A percentile compares a stretch with the other conserved stretches of the same genome.
Conservation (phyloP, 2,797 vertebrate species). For the Pachyuromys duprasi region DNA sequence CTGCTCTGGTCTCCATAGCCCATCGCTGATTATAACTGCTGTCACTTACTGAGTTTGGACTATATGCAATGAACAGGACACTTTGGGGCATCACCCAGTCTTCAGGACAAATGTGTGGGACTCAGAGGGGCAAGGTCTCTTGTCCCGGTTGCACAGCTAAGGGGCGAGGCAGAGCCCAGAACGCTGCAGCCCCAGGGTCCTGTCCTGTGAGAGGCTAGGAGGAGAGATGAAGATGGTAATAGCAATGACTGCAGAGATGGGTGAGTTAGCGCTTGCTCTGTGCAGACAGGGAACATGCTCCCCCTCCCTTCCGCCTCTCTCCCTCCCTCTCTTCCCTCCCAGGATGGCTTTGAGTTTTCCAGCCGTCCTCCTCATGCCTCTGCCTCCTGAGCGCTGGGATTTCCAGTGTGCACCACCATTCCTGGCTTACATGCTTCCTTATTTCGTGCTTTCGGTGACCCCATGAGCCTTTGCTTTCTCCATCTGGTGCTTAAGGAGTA, state of each 20-base stretch:
- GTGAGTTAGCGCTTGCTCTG: not conserved
- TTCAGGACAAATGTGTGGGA: not conserved
- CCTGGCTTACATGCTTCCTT: not conserved
- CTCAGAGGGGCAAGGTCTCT: not conserved
- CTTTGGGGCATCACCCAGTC: not conserved
- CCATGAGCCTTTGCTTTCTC: not conserved
- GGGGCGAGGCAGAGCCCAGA: not conserved
- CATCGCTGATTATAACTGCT: not conserved
- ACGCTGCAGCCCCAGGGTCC: not conserved
- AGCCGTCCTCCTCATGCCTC: not conserved
- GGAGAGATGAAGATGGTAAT: fast-evolving
- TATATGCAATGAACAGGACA: not conserved
- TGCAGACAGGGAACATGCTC: not conserved
- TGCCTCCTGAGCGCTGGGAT: not conserved
- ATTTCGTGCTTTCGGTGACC: not conserved
- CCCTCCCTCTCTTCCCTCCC: not conserved
- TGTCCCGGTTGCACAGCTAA: not conserved
- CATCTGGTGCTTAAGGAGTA: not conserved
- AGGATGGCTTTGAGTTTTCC: not conserved
- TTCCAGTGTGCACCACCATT: no score
- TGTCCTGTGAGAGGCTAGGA: not conserved
- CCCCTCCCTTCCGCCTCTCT: not conserved
- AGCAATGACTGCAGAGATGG: fast-evolving
- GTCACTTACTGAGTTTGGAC: not conserved
- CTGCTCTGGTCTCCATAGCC: not conserved